Conservation (phyloP, 2,888 invertebrate genomes). For the Cyaniris semiargus region DNA sequence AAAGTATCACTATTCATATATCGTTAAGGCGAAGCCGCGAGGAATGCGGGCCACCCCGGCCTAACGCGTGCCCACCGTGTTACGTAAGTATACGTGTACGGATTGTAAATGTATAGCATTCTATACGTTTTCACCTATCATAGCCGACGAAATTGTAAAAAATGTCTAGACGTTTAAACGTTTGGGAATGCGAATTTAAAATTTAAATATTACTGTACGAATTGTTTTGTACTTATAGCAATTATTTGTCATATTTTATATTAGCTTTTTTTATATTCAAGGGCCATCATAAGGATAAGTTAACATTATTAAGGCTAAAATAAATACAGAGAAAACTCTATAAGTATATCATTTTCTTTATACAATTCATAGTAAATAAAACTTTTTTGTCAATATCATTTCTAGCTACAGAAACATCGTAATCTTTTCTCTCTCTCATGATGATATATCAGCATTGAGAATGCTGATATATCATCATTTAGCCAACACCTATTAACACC, state of each 20-base stretch:
- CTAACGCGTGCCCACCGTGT: slow-evolving; percentile 63
- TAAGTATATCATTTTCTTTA: too few species aligned
- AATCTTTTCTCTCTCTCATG: slow-evolving; percentile 31
- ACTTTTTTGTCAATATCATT: too few species aligned
- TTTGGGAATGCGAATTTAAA: slow-evolving; percentile 23
- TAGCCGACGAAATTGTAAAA: slow-evolving; percentile 63
- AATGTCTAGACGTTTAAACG: slow-evolving; percentile 57
- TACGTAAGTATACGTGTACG: slow-evolving; percentile 59
- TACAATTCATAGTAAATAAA: too few species aligned
- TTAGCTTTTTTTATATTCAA: too few species aligned
- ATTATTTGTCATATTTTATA: too few species aligned
- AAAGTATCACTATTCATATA: slow-evolving; percentile 10
- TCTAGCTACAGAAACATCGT: neutral
- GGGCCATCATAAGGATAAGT: too few species aligned
- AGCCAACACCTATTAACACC: slow-evolving; percentile 11
- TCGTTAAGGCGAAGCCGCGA: slow-evolving; percentile 38
- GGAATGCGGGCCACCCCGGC: slow-evolving; percentile 71
- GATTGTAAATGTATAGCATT: slow-evolving; percentile 12
- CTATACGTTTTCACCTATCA: slow-evolving; percentile 69
- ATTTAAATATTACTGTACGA: neutral
- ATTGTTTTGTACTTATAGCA: neutral
- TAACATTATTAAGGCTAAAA: too few species aligned
- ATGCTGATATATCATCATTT: neutral
- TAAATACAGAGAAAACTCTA: too few species aligned
- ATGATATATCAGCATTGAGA: neutral